Base-by-base conservation (phyloP, 2,113 vertebrate species). In the Oreochromis niloticus region DNA sequence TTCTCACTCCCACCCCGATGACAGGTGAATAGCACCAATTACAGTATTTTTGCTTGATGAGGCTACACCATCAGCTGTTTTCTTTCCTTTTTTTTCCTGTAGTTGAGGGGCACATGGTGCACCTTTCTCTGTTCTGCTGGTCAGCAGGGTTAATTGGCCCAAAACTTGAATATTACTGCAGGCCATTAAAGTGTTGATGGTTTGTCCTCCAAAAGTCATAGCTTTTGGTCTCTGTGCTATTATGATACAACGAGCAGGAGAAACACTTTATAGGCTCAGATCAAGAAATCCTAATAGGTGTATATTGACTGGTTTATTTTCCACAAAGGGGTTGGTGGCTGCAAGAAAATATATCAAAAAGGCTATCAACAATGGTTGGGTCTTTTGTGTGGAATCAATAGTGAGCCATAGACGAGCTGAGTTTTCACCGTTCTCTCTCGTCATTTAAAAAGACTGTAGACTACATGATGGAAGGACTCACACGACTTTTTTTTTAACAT, bases 231-330 rank as follows among this genome's bases (percentile, higher is more conserved):
- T 90, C 96, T 94, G 93, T 95, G 96, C 97, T 97, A 97, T 99
- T 97, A 98, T 98, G 97, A 98, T 97, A 97, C 98, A 97, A 98
- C 98, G 97, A 98, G 97, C 97, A 96, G 97, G 97, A 95, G 94
- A 96, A 97, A 93, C 83, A 22, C 75, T 99, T 99, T 98, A 99
- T 97, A 97, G 97, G 97, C 97, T 97, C 97, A 98, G 98, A 99
- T 99, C 98, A 99, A 99, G 97, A 98, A 98, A 99, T 98, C 97
- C 98, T 99, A 99, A 99, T 99, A 98, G 98, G 98, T 98, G 96
- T 97, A 98, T 99, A 99, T 98, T 98, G 98, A 99, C 97, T 97
- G 97, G 96, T 97, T 98, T 96, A 94, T 95, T 96, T 96, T 89
- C 95, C 85, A 95, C 96, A 98, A 91, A 97, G 98, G 98, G 97